Base-by-base conservation (phyloP, 2,113 vertebrate species). In the Sylvilagus bachmani region DNA sequence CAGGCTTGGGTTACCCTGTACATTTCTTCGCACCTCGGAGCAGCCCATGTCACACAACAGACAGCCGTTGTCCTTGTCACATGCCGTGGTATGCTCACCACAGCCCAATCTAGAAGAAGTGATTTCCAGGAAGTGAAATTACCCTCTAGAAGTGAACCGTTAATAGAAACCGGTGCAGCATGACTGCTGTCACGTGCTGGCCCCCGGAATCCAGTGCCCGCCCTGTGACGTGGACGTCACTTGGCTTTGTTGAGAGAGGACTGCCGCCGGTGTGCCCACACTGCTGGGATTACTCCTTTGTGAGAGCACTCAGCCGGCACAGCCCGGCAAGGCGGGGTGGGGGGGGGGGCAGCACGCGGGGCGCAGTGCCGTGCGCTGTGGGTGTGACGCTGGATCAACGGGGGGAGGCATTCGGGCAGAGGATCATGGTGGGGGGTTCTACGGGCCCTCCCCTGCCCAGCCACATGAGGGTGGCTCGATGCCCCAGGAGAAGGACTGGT, bases 121-220 rank as follows among this genome's bases (percentile, higher is more conserved):
- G 10, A 58, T 78, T 88, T 89, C 78, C 64, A 93, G 75, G 92
- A 95, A 94, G 61, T 70, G 31, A 75, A 55, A 58, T 95, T 19
- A 53, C 10, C 44, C 31, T 75, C 38, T 14, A 38, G 17, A 79
- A 31, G 8, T 51, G 22, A 89, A 71, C 25, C 36, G 36, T 53
- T 10, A 49, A 21, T 33, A 82, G 86, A 78, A 70, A 51, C 16
- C 6, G 27, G 2, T 44, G 14, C 29, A 7, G 49, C 69, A 22
- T 31, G 53, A 58, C 86, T 75, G 10, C 24, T 55, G 31, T 92
- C 77, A 51, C 10, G 51, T 10, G 64, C 91, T 71, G 12, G 51
- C 29, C 25, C 38, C 21, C 38, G 85, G 44, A 91, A 62, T 53
- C 86, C 61, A 1, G 4, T 19, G 2, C 58, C 16, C 6, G n/a